phyloP scores from a whole-genome alignment of 2,113 vertebrate genomes.

The Psittacara wagleri region DNA sequence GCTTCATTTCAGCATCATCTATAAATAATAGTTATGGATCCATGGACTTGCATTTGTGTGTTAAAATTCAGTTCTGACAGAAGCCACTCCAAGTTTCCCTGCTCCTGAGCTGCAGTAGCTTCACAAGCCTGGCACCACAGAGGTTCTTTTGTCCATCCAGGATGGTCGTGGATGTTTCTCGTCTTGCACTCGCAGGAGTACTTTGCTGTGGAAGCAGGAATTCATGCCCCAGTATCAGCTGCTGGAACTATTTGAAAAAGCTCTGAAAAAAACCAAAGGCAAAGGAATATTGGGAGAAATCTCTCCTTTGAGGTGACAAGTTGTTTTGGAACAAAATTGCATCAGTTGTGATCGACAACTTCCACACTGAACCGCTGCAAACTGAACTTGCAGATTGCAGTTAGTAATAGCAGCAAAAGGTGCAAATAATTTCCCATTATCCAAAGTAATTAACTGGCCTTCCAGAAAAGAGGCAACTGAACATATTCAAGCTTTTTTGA shows the following conservation, averaged over 20 bases:
- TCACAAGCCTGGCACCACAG: background rate
- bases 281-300: background rate
- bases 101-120: background rate
- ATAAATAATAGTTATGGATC: constrained; percentile 16
- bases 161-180: background rate
- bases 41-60: background rate
- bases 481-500: background rate
- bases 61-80: background rate
- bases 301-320: background rate
- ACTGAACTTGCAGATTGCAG: background rate
- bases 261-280: background rate
- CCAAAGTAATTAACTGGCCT: background rate
- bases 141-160: background rate
- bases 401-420: background rate
- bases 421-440: background rate
- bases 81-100: background rate
- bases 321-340: background rate
- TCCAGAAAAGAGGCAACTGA: background rate
- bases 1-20: background rate
- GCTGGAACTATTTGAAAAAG: background rate
- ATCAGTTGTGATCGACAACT: background rate
- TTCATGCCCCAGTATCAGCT: background rate
- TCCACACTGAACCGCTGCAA: background rate
- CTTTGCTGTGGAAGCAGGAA: background rate
- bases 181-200: background rate